Percentiles rank a stretch among this genome's conserved stretches.
These are phyloP conservation scores for Neogale vison DNA, from an alignment of 2,113 vertebrate species.

Conservation along the genomic window DNA sequence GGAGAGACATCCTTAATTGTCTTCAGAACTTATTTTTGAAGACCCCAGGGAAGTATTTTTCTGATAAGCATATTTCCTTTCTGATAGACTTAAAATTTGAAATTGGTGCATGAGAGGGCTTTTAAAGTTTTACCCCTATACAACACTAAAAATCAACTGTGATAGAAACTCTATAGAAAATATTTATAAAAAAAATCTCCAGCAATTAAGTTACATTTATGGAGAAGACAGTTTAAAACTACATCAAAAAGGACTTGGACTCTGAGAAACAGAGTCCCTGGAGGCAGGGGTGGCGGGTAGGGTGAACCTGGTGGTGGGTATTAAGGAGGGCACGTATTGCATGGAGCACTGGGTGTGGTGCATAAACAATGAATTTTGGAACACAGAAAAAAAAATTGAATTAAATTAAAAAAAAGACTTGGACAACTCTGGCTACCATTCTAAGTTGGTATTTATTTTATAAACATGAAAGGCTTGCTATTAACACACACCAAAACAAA, in stretches of 20 bases:
- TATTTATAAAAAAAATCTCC: not conserved
- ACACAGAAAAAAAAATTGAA: no score
- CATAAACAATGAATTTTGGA: no score
- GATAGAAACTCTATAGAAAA: not conserved
- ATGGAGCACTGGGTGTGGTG: no score
- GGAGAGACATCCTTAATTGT: not conserved
- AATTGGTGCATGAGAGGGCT: not conserved
- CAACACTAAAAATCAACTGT: not conserved
- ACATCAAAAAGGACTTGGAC: not conserved
- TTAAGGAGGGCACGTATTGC: no score
- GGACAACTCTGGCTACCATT: not conserved
- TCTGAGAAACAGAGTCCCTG: no score
- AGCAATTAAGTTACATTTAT: not conserved
- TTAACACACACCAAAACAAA: not conserved
- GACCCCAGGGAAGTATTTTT: not conserved
- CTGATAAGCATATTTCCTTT: not conserved
- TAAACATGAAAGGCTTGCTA: not conserved
- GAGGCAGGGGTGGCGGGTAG: no score
- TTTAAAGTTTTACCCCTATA: not conserved
- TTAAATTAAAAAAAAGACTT: not conserved
- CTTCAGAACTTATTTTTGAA: slow-evolving; percentile 19
- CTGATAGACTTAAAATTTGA: not conserved
- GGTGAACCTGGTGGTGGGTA: no score
- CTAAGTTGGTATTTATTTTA: not conserved
- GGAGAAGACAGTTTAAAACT: not conserved